Percentiles rank a stretch among this genome's conserved stretches.
These are phyloP conservation scores for Limnodromus scolopaceus DNA, from an alignment of 2,797 vertebrate genomes.

Conservation along the genomic window DNA sequence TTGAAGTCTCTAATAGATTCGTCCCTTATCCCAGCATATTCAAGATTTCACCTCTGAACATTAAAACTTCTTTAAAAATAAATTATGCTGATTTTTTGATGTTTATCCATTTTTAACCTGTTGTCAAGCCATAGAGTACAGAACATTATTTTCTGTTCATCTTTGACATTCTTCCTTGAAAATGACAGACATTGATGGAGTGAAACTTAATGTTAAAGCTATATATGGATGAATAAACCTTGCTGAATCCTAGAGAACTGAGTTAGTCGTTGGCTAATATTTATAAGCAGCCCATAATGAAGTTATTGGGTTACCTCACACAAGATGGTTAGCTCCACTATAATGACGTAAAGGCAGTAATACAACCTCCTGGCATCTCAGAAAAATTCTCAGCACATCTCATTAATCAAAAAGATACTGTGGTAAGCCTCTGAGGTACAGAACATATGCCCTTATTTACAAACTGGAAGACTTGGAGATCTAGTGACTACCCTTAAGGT, in stretches of 20 bases:
- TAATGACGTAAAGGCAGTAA: background rate
- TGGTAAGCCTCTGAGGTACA: background rate
- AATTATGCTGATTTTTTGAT: background rate
- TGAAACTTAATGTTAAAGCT: background rate
- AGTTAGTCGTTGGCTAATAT: background rate
- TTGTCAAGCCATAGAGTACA: background rate
- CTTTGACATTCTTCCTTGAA: background rate
- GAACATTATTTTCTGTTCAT: background rate
- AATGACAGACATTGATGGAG: background rate
- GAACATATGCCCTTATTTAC: background rate
- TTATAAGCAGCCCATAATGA: background rate
- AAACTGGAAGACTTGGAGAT: background rate
- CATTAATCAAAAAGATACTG: background rate
- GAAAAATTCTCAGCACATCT: background rate
- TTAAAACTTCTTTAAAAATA: background rate
- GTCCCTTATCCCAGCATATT: background rate
- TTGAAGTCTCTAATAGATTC: background rate
- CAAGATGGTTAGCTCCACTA: background rate
- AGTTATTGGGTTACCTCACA: background rate
- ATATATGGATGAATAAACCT: background rate
- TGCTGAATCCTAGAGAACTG: background rate
- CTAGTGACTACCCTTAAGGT: background rate
- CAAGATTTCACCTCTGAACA: background rate
- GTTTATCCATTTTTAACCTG: background rate
- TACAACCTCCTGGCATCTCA: background rate